phyloP scores from a whole-genome alignment of 2,888 invertebrate species.

The Rhodophaea formosa region DNA sequence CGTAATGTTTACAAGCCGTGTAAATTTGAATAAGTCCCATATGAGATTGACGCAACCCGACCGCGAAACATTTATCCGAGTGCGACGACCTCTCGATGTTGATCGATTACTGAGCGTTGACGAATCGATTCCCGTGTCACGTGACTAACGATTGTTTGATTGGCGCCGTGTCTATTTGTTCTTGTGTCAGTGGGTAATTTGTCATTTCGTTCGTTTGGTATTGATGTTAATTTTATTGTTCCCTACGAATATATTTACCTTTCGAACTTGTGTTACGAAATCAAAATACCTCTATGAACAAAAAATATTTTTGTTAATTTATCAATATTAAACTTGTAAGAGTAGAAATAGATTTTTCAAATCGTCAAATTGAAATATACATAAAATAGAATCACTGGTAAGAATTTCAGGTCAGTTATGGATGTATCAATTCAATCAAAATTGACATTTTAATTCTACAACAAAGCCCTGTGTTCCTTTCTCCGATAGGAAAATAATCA shows the following conservation, averaged over 20 bases:
- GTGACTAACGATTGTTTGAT: slow-evolving; percentile 46
- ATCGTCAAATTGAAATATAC: too few species aligned
- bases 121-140: slow-evolving; percentile 51
- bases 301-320: background rate
- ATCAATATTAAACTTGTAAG: background rate
- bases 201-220: slow-evolving; percentile 16
- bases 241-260: background rate
- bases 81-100: slow-evolving; percentile 54
- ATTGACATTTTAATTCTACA: too few species aligned
- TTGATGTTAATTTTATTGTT: slow-evolving; percentile 1
- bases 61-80: slow-evolving; percentile 64
- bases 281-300: background rate
- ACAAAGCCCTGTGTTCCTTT: too few species aligned
- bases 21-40: slow-evolving; percentile 21
- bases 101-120: slow-evolving; percentile 55
- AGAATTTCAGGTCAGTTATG: too few species aligned
- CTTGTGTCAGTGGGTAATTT: slow-evolving; percentile 25
- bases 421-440: too few species aligned
- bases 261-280: background rate
- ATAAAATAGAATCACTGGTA: too few species aligned
- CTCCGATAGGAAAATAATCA: too few species aligned
- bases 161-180: slow-evolving; percentile 39
- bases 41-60: slow-evolving; percentile 30
- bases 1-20: slow-evolving; percentile 17
- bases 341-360: too few species aligned